Evolutionary conservation across 1,140 invertebrate genomes (phyloP), one percentile per base, ranked within the genome.

Genomic region (Augochlora pura): DNA sequence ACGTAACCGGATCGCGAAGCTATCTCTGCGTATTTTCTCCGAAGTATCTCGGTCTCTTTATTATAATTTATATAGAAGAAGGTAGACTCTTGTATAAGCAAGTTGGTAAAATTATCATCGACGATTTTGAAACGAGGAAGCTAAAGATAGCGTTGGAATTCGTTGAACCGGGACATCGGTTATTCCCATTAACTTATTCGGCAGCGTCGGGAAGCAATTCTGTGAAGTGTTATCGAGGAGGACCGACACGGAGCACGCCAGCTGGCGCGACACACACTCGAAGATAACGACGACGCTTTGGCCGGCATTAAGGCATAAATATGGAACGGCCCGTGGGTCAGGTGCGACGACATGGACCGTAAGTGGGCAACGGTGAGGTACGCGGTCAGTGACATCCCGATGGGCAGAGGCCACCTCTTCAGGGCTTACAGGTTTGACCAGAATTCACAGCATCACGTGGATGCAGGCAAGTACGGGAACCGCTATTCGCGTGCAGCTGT

Each of bases 351-450:
- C 75, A 52, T 80, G 80, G 80, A 80, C 79, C 79, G 80, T 88
- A 88, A 82, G 87, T 84, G 78, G 80, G 52, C 83, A 85, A 83
- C 77, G 84, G 77, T 80, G 74, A 78, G 69, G 75, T 69, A 83
- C 72, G 75, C 88, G 90, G 89, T 91, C 90, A 91, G 85, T 91
- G 91, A 91, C 91, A 90, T 91, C 87, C 69, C 62, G 62, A 38
- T 46, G 39, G 27, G 71, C 65, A 78, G n/a, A n/a, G 69, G 84
- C 79, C 76, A 75, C 83, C 70, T 80, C 83, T 54, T 76, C 64
- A 39, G 75, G 63, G 83, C 82, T 81, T 89, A 91, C 91, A 91
- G 89, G 90, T 92, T 90, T 91, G 88, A 91, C 90, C 87, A 87
- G 91, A 92, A 92, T 91, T 90, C 86, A 87, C 84, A 69, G 85